Evolutionary conservation across 1,140 invertebrate genomes (phyloP).

Genomic region (Phocides pigmalion): DNA sequence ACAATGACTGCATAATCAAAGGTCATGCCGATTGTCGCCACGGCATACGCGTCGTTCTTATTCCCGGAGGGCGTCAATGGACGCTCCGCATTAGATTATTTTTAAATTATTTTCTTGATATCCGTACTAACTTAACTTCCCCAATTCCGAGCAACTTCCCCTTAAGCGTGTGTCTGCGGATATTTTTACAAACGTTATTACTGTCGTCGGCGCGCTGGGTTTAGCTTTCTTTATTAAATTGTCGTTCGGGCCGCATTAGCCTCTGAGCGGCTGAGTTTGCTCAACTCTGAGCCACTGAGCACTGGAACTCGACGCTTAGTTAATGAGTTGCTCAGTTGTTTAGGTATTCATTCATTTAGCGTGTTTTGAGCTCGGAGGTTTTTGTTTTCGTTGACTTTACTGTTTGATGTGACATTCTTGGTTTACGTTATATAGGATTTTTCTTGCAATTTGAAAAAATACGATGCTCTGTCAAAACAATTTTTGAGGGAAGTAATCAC

Average conservation of each 20-base stretch:
- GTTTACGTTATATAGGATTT: background rate
- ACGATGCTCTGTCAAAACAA: too few relatives aligned
- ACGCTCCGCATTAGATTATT: background rate
- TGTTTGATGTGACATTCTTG: background rate
- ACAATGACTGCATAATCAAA: too few relatives aligned
- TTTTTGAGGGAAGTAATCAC: too few relatives aligned
- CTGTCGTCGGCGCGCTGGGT: slow-evolving; percentile 44
- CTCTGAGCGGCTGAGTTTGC: slow-evolving; percentile 28
- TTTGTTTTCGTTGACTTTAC: background rate
- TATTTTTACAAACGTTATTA: slow-evolving; percentile 82
- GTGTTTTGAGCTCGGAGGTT: background rate
- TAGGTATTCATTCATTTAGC: slow-evolving; percentile 32
- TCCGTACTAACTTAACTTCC: too few relatives aligned
- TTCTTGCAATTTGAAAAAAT: background rate
- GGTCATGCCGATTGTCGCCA: too few relatives aligned
- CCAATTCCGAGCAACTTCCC: slow-evolving; percentile 32
- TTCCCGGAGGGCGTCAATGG: too few relatives aligned
- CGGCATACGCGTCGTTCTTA: too few relatives aligned
- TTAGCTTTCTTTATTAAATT: slow-evolving; percentile 78
- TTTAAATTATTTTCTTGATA: too few relatives aligned
- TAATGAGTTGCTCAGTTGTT: slow-evolving; percentile 26
- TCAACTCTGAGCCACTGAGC: slow-evolving; percentile 21
- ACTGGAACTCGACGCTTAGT: slow-evolving; percentile 16
- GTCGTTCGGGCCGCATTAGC: slow-evolving; percentile 61
- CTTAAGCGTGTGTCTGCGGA: slow-evolving; percentile 75